These are phyloP conservation scores for Protodeltote pygarga DNA, from an alignment of 2,888 invertebrate genomes.

Conservation along the genomic window DNA sequence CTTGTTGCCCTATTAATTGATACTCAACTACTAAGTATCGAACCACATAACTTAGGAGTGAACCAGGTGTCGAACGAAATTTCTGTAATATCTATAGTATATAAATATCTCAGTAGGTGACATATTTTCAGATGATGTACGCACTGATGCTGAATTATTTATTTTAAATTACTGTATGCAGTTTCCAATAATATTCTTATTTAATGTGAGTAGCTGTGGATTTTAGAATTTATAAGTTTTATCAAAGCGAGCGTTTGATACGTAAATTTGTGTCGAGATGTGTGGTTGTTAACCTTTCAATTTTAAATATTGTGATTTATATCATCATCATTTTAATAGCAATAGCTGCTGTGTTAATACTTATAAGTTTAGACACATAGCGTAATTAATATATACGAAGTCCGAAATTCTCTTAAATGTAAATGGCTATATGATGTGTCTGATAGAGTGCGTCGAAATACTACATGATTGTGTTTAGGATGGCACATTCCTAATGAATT, in stretches of 20 bases:
- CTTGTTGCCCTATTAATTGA: not conserved
- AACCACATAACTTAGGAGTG: not conserved
- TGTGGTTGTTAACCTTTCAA: conserved; percentile 6
- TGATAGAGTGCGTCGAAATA: conserved; percentile 34
- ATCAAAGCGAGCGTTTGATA: conserved; percentile 11
- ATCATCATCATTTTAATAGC: conserved; percentile 34
- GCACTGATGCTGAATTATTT: not conserved
- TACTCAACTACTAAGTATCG: not conserved
- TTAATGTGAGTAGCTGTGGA: conserved; percentile 14
- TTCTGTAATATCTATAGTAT: conserved; percentile 7
- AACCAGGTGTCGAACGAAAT: conserved; percentile 12
- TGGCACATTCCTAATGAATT: conserved; percentile 64
- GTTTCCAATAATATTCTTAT: conserved; percentile 19
- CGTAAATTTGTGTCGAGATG: conserved; percentile 18
- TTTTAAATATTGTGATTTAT: conserved; percentile 16
- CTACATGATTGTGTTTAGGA: conserved; percentile 48
- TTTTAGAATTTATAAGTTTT: conserved; percentile 6
- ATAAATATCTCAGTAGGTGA: not conserved
- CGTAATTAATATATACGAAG: conserved; percentile 31
- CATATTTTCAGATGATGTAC: not conserved
- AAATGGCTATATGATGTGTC: conserved; percentile 22
- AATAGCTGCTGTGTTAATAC: conserved; percentile 47
- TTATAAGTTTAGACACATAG: conserved; percentile 41
- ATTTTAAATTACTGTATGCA: too few relatives aligned
- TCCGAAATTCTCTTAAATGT: conserved; percentile 22